Percentiles rank a stretch among this genome's conserved stretches.
Conservation (phyloP, 2,888 invertebrate genomes). For the Noctuana brunneofusca region DNA sequence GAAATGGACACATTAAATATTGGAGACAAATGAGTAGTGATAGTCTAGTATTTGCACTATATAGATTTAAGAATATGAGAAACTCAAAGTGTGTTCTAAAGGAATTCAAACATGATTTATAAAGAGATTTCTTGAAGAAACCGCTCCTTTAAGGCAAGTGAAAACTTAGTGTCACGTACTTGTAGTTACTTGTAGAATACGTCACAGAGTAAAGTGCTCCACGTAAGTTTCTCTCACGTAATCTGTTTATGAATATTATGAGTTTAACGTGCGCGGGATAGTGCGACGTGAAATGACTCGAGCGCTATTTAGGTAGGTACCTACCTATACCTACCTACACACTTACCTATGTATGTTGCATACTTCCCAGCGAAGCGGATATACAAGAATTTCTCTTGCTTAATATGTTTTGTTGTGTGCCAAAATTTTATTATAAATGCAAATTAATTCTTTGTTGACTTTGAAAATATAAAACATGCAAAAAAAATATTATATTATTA, state of each 20-base stretch:
- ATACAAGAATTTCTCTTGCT: slow-evolving; percentile 22
- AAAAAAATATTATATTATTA: no score
- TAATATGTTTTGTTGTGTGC: no score
- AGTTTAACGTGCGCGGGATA: slow-evolving; percentile 60
- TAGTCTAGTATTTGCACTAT: no score
- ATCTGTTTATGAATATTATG: slow-evolving; percentile 69
- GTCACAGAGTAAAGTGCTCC: slow-evolving; percentile 21
- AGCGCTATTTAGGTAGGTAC: slow-evolving; percentile 58
- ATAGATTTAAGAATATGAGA: not conserved
- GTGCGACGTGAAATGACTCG: slow-evolving; percentile 49
- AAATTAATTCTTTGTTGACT: not conserved
- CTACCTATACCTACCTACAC: no score
- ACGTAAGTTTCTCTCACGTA: slow-evolving; percentile 59
- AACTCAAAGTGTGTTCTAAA: not conserved
- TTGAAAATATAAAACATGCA: not conserved
- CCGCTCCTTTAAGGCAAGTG: not conserved
- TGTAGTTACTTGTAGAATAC: not conserved
- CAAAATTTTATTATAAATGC: not conserved
- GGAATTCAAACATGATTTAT: not conserved
- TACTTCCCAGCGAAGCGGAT: slow-evolving; percentile 38
- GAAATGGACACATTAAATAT: no score
- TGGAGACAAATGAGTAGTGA: no score
- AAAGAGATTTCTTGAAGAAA: not conserved
- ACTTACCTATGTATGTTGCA: slow-evolving; percentile 47
- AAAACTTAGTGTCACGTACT: not conserved